These are phyloP conservation scores for Clarias pachynema DNA, from an alignment of 2,797 vertebrate species.

Conservation along the genomic window DNA sequence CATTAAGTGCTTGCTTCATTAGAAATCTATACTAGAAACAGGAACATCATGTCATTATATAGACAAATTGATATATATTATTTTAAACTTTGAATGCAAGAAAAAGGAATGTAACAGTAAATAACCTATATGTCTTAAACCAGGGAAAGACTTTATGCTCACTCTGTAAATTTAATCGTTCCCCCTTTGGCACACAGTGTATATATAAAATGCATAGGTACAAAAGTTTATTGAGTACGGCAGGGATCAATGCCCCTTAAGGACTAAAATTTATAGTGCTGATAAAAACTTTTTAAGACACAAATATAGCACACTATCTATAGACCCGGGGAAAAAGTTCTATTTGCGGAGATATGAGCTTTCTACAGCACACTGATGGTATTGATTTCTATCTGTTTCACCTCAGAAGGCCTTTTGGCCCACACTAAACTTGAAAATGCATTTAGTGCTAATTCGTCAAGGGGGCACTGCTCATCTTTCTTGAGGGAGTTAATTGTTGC, in stretches of 20 bases:
- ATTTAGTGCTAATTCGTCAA: constrained; percentile 8
- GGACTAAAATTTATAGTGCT: neutral
- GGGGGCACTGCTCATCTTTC: constrained; percentile 3
- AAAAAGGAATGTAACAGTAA: too few species aligned
- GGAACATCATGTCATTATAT: too few species aligned
- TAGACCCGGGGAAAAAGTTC: neutral
- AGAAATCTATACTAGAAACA: too few species aligned
- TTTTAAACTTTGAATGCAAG: too few species aligned
- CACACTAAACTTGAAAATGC: neutral
- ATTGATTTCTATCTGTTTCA: constrained; percentile 20
- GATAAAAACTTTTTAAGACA: neutral
- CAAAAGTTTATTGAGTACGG: neutral
- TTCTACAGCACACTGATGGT: constrained; percentile 7
- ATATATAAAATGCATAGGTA: neutral
- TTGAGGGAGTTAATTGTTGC: neutral
- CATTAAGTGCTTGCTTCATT: too few species aligned
- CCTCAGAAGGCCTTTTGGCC: neutral
- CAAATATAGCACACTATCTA: constrained; percentile 17
- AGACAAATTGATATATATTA: too few species aligned
- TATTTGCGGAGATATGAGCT: constrained; percentile 25
- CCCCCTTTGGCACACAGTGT: neutral
- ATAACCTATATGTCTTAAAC: too few species aligned
- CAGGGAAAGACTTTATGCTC: too few species aligned
- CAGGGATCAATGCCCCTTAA: neutral
- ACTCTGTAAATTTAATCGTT: neutral